These are phyloP conservation scores for Chelon auratus DNA, from an alignment of 2,797 vertebrate species.

Conservation along the genomic window DNA sequence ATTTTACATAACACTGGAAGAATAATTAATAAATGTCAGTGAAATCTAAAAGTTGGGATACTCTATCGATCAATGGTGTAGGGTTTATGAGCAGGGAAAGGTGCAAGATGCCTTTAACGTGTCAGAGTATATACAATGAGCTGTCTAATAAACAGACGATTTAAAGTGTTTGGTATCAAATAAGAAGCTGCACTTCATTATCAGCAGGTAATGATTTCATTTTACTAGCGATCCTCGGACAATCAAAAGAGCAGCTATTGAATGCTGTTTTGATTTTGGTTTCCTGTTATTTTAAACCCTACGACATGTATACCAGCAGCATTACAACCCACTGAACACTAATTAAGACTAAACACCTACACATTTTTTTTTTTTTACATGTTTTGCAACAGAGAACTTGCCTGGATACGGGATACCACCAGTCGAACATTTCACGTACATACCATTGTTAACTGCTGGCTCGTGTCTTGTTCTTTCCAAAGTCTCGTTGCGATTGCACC, in stretches of 20 bases:
- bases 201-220: no score
- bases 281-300: background rate
- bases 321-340: conserved; percentile 1
- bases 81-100: no score
- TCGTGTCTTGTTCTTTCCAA: conserved; percentile 30
- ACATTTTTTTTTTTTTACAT: background rate
- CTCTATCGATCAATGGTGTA: no score
- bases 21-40: background rate
- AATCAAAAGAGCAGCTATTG: no score
- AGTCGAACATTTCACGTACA: background rate
- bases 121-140: background rate
- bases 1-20: background rate
- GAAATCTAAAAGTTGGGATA: background rate
- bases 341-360: conserved; percentile 2
- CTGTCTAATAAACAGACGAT: background rate
- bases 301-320: background rate
- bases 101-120: no score
- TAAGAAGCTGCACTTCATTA: background rate
- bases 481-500: conserved; percentile 12
- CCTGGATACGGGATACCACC: conserved; percentile 1
- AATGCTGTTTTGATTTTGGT: no score
- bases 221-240: no score
- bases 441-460: conserved; percentile 37
- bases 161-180: background rate
- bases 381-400: background rate